Base-by-base conservation (phyloP, 2,888 invertebrate species). In the Ctenicera cuprea region DNA sequence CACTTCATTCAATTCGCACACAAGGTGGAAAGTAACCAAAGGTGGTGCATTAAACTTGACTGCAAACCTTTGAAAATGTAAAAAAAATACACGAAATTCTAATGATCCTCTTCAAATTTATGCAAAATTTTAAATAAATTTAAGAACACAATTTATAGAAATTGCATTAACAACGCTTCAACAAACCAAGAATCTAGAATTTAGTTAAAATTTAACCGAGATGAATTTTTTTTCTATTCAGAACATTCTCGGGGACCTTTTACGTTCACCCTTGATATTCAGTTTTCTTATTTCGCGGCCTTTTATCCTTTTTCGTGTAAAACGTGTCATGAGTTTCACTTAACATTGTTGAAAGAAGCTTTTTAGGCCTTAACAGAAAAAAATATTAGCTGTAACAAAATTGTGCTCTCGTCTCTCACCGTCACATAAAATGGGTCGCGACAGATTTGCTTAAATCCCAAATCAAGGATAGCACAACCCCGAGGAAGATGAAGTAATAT, bases 241-340 rank as follows among this genome's bases (percentile, higher is more conserved):
- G 16, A 43, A 14, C n/a, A 3, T 45, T 18, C 7, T 18, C 1
- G 7, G 5, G 18, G 50, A 50, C 50, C 50, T 50, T 50, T 50
- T 12, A n/a, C 18, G 9, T 50, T 22, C 50, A 7, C 22, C 50
- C 50, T 26, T 50, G 20, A 50, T 26, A 50, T 50, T 26, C 50
- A 50, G 12, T 22, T 50, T 50, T 50, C 50, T 48, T 50, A 50
- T 26, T 50, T 20, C n/a, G 2, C 20, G 50, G 16, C 20, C 50
- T 50, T 50, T 50, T 50, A 50, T 20, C 26, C 50, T 22, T 50
- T 48, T 22, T 20, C 22, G 50, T 50, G 50, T 50, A 50, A 50
- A 50, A 50, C 26, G 50, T 50, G 50, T 50, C 50, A 50, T 20
- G 50, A 50, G 50, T 50, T 50, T 50, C 50, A 50, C 50, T 50